These are phyloP conservation scores for Vanessa atalanta DNA, from an alignment of 1,140 invertebrate genomes.

Conservation along the genomic window DNA sequence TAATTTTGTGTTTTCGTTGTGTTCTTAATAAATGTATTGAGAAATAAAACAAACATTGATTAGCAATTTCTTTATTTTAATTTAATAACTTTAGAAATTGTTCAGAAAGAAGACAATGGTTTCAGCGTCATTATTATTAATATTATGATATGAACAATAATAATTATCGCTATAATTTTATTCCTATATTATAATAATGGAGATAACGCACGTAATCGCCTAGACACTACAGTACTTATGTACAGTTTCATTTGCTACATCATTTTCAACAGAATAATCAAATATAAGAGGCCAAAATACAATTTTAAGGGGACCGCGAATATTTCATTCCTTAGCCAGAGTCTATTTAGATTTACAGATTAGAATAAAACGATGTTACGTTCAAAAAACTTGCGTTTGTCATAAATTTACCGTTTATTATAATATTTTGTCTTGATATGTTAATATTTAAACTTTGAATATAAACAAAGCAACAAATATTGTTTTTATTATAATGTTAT, in stretches of 20 bases:
- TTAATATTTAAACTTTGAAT: slow-evolving; percentile 9
- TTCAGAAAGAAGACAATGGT: slow-evolving; percentile 82
- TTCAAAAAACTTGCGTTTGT: not conserved
- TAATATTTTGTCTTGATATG: slow-evolving; percentile 1
- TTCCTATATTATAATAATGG: slow-evolving; percentile 72
- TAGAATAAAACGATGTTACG: slow-evolving; percentile 10
- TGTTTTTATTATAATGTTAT: no score
- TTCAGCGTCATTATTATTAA: slow-evolving; percentile 76
- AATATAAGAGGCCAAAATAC: slow-evolving; percentile 53
- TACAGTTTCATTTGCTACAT: slow-evolving; percentile 55
- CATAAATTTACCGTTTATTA: slow-evolving; percentile 1
- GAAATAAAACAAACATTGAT: slow-evolving; percentile 65
- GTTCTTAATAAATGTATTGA: not conserved
- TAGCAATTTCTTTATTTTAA: slow-evolving; percentile 82
- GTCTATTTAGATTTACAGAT: slow-evolving; percentile 19
- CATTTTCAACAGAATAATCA: slow-evolving; percentile 67
- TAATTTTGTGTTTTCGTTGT: no score
- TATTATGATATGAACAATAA: slow-evolving; percentile 82
- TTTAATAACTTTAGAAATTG: slow-evolving; percentile 82
- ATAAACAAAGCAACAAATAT: slow-evolving; percentile 4
- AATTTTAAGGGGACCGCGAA: slow-evolving; percentile 46
- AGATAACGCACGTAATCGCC: slow-evolving; percentile 66
- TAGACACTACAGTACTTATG: slow-evolving; percentile 67
- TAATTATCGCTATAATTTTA: slow-evolving; percentile 78
- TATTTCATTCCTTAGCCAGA: slow-evolving; percentile 41